Conservation (phyloP, 2,113 vertebrate genomes). For the Xiphophorus couchianus region DNA sequence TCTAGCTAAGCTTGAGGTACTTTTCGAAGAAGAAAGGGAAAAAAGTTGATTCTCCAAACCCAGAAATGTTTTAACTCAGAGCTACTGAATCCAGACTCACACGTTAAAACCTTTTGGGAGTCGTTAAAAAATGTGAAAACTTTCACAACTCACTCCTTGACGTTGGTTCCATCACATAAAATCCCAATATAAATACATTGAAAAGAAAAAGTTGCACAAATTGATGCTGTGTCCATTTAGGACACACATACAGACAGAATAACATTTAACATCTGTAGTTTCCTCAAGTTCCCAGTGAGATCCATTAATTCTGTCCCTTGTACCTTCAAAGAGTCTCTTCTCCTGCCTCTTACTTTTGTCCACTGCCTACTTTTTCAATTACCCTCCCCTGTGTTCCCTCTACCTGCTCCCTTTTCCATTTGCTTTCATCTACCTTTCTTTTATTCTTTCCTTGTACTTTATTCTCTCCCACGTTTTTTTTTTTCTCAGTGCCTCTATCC, state of each 20-base stretch:
- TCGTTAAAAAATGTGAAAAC: neutral
- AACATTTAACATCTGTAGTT: neutral
- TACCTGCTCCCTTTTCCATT: neutral
- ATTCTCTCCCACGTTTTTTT: neutral
- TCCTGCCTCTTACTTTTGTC: neutral
- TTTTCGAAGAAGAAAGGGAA: neutral
- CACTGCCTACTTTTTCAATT: neutral
- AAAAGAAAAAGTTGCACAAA: neutral
- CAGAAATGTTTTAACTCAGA: neutral
- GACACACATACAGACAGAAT: neutral
- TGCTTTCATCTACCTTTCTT: neutral
- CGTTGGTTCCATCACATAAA: neutral
- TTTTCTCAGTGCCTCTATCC: slow-evolving; percentile 7
- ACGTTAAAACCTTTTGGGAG: neutral
- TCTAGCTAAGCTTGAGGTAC: too few species aligned
- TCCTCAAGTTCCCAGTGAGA: neutral
- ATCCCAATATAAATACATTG: neutral
- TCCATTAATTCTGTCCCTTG: neutral
- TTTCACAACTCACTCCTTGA: neutral
- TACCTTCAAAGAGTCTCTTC: neutral
- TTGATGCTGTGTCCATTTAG: neutral
- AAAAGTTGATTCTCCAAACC: neutral
- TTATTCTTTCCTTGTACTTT: neutral
- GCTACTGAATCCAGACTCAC: neutral
- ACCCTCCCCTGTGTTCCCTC: neutral